Percentiles rank a stretch among this genome's conserved stretches.
phyloP scores from a whole-genome alignment of 1,140 invertebrate genomes.

The Drosophila novamexicana region DNA sequence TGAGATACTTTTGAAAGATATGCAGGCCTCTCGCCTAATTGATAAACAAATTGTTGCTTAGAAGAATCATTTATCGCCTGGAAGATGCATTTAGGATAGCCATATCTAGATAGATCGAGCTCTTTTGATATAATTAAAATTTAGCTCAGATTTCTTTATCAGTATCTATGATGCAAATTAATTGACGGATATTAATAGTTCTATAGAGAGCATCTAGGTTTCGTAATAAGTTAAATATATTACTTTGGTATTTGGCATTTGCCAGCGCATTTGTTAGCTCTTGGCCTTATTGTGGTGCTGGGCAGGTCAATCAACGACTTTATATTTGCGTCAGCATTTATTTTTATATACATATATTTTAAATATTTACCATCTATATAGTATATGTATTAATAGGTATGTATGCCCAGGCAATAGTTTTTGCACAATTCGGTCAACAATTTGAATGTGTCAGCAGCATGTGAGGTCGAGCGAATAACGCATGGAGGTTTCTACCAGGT shows the following conservation, averaged over 20 bases:
- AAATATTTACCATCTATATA: neutral
- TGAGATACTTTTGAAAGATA: too few species aligned
- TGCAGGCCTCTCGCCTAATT: too few species aligned
- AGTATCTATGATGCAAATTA: too few species aligned
- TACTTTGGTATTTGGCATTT: neutral
- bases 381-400: neutral
- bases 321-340: constrained; percentile 23
- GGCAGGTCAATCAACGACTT: constrained; percentile 29
- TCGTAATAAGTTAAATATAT: too few species aligned
- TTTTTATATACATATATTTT: constrained; percentile 26
- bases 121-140: too few species aligned
- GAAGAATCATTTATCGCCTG: too few species aligned
- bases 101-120: too few species aligned
- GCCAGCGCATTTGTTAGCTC: constrained; percentile 18
- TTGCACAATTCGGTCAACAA: constrained; percentile 17
- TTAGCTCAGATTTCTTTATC: too few species aligned
- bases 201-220: neutral
- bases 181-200: too few species aligned
- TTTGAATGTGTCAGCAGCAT: constrained; percentile 40
- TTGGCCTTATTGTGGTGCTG: constrained; percentile 30
- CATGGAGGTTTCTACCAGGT: neutral
- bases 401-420: constrained; percentile 9
- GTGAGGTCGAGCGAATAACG: neutral
- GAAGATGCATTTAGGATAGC: too few species aligned
- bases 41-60: too few species aligned